Percentiles rank a stretch among this genome's conserved stretches.
Conservation (phyloP, 2,113 vertebrate genomes). For the Microcebus griseorufus region DNA sequence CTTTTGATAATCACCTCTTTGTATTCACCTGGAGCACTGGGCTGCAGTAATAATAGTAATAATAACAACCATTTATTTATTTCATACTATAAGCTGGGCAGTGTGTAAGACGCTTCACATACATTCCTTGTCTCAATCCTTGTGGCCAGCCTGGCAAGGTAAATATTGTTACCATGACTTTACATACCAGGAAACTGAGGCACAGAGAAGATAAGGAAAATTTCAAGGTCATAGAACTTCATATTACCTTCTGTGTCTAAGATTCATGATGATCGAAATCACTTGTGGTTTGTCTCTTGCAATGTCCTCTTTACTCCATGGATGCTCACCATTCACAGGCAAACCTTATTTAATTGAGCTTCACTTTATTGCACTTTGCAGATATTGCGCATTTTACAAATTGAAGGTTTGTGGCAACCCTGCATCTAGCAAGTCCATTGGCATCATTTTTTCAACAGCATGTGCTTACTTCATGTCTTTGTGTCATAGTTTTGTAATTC, state of each 20-base stretch:
- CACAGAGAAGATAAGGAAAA: neutral
- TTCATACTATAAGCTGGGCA: neutral
- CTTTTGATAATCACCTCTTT: conserved; percentile 53
- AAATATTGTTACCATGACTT: conserved; percentile 8
- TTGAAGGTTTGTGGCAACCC: neutral
- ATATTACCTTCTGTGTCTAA: neutral
- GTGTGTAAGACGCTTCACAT: neutral
- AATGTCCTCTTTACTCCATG: neutral
- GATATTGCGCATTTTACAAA: too few relatives aligned
- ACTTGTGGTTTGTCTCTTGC: neutral
- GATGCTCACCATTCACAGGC: too few relatives aligned
- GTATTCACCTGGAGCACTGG: neutral
- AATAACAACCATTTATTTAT: conserved; percentile 11
- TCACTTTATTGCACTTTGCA: neutral
- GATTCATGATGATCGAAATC: neutral
- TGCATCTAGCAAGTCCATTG: neutral
- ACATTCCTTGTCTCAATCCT: neutral
- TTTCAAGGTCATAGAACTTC: neutral
- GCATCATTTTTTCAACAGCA: neutral
- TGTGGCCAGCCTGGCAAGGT: neutral
- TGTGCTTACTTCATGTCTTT: neutral
- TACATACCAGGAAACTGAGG: neutral
- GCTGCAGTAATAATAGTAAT: neutral
- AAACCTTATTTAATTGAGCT: neutral
- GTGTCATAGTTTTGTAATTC: neutral